Base-by-base conservation (phyloP, 2,113 vertebrate genomes). In the Hippocampus barbouri region DNA sequence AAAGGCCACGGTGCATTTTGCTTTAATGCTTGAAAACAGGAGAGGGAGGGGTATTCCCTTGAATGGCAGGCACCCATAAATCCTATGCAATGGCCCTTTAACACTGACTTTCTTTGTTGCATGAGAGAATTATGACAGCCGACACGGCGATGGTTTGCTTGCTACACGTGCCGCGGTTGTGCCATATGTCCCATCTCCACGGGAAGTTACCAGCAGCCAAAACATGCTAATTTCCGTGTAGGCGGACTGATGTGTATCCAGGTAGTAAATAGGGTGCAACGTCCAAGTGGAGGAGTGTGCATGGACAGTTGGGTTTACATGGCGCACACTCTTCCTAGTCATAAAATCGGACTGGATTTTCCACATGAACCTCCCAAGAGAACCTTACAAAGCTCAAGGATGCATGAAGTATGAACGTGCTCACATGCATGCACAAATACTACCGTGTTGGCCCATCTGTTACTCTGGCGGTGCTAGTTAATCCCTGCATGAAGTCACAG, bases 361-460 rank as follows among this genome's bases (percentile, higher is more conserved):
- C 30, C 68, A 18, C 53, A 69, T 60, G 62, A 63, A 69, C 60
- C 5, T 76, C 53, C 34, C 18, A 4, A 49, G 53, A 5, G 21
- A 68, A 83, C 77, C 80, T 85, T 75, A 72, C 74, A 71, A 79
- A 69, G 78, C 66, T 86, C 76, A 84, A 78, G 74, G 63, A 87
- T 70, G 83, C 86, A 83, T 80, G 71, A 83, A 82, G 79, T 79
- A 72, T 81, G 81, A 76, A 79, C 30, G 70, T 70, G 83, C 82
- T 81, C 77, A 79, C 87, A 81, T 77, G 69, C 82, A 69, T 60
- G 78, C 82, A 78, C 77, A 84, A 69, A 75, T 69, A 79, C 82
- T 25, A 43, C n/a, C 81, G 85, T 76, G 88, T 80, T 41, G 65
- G 76, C 73, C 90, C 88, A 89, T 91, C 89, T 90, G 90, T 79